Percentiles rank a stretch among this genome's conserved stretches.
These are phyloP conservation scores for Drosophila grimshawi DNA, from an alignment of 1,140 invertebrate species.

Conservation along the genomic window DNA sequence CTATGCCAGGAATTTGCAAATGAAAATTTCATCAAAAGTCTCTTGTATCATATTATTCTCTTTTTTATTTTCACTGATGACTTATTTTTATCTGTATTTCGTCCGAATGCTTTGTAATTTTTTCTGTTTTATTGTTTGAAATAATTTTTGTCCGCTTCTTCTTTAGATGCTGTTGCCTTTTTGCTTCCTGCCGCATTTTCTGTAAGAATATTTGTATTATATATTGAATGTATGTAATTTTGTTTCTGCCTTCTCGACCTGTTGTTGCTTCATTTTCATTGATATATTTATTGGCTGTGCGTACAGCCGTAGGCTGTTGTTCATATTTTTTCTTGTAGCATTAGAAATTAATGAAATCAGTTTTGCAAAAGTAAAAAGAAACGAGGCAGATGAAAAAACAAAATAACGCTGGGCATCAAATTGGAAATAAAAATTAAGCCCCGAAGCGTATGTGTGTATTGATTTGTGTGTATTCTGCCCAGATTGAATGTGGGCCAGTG, in stretches of 20 bases:
- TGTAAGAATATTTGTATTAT: constrained; percentile 44
- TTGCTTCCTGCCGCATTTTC: constrained; percentile 30
- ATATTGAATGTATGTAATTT: constrained; percentile 15
- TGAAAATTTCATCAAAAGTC: constrained; percentile 71
- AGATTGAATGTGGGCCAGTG: constrained; percentile 22
- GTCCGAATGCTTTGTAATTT: constrained; percentile 33
- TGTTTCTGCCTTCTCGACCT: constrained; percentile 11
- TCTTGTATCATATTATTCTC: constrained; percentile 62
- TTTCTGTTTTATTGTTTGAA: constrained; percentile 54
- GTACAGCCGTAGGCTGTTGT: constrained; percentile 60
- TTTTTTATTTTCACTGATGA: constrained; percentile 50
- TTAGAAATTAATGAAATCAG: constrained; percentile 83
- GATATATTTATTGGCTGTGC: constrained; percentile 47
- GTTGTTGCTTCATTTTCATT: constrained; percentile 54
- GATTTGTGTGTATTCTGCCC: constrained; percentile 24
- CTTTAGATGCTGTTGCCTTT: constrained; percentile 14
- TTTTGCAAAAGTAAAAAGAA: constrained; percentile 53
- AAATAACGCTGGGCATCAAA: constrained; percentile 44
- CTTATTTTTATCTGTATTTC: constrained; percentile 33
- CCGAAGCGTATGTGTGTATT: constrained; percentile 36
- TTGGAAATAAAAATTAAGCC: constrained; percentile 60
- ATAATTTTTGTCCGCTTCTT: constrained; percentile 52
- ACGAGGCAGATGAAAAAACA: neutral
- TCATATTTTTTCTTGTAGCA: constrained; percentile 72
- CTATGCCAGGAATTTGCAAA: constrained; percentile 73